phyloP scores from a whole-genome alignment of 2,888 invertebrate genomes.

The Sisyra terminalis region DNA sequence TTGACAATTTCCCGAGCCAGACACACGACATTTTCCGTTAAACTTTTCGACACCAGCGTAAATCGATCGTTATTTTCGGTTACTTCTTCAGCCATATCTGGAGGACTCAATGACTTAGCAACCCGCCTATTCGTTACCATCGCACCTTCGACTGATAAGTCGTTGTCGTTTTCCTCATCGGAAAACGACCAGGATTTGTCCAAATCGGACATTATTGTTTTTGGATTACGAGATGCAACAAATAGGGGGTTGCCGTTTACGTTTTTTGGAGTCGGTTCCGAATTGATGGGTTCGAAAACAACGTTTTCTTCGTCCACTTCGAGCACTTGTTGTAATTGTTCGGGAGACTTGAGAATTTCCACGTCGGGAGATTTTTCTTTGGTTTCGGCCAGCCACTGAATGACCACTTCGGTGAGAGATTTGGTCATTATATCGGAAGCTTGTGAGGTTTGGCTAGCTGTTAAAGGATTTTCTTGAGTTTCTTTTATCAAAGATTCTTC shows the following conservation, averaged over 20 bases:
- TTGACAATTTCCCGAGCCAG: constrained; percentile 5
- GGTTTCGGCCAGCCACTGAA: constrained; percentile 35
- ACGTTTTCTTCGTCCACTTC: constrained; percentile 16
- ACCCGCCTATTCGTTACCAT: constrained; percentile 7
- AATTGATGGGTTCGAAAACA: constrained; percentile 14
- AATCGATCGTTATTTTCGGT: background rate
- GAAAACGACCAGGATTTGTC: constrained; percentile 11
- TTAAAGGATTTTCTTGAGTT: background rate
- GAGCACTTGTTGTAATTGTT: constrained; percentile 17
- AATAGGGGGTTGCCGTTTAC: constrained; percentile 20
- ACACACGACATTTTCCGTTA: constrained; percentile 7
- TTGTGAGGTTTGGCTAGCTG: constrained; percentile 7
- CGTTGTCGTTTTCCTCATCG: background rate
- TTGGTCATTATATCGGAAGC: constrained; percentile 4
- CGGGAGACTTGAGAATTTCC: constrained; percentile 25
- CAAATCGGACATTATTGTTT: constrained; percentile 1
- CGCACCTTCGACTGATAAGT: constrained; percentile 5
- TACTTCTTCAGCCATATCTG: background rate
- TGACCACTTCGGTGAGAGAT: constrained; percentile 37
- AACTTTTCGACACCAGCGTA: background rate
- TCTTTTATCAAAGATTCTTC: constrained; percentile 2
- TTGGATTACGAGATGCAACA: constrained; percentile 11
- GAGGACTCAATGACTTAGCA: background rate
- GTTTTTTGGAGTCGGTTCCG: constrained; percentile 20
- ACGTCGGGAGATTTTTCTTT: constrained; percentile 26